Base-by-base conservation (phyloP, 2,888 invertebrate genomes). In the Rhingia campestris region DNA sequence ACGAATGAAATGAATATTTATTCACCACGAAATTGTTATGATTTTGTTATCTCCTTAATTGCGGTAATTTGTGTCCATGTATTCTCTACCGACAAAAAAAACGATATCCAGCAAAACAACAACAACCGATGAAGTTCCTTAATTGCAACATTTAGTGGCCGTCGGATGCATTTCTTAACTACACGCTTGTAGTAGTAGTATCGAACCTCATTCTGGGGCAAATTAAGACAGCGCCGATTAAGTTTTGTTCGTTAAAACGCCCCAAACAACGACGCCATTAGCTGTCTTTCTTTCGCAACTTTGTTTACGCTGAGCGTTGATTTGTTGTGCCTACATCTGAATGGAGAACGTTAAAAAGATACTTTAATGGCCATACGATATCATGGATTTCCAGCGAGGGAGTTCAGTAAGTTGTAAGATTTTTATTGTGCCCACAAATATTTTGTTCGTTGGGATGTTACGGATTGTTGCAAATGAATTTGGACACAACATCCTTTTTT, bases 1-100 rank as follows among this genome's bases (percentile, higher is more conserved):
- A 58, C 22, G 22, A 35, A 81, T 61, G 64, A 66, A 75, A 81
- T 56, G 72, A 54, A 70, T 79, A 82, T 82, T 77, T 82, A 82
- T 82, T 82, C 79, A 82, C 77, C 82, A 73, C 72, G 43, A 79
- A 82, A 79, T 79, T 82, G 72, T 82, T 82, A 82, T 82, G 82
- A 82, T 82, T 82, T 82, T 82, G 82, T 82, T 82, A 82, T 82
- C 82, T 82, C 39, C 79, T 77, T 82, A 77, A 82, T 77, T 82
- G 73, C 73, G 61, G 82, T 82, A 82, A 82, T 82, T 82, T 82
- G 82, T 82, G 82, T 82, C 58, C 82, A 79, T 69, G 67, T 82
- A 73, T 73, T 69, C 35, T 39, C 35, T 22, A 22, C 22, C 35
- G 49, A 77, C 12, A 61, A 56, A 53, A 66, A 58, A 51, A 49